Evolutionary conservation across 37 sponge, comb jelly and placozoan genomes (phyloP), one percentile per base, ranked within the genome.

Genomic region (Dysidea cf. avara): DNA sequence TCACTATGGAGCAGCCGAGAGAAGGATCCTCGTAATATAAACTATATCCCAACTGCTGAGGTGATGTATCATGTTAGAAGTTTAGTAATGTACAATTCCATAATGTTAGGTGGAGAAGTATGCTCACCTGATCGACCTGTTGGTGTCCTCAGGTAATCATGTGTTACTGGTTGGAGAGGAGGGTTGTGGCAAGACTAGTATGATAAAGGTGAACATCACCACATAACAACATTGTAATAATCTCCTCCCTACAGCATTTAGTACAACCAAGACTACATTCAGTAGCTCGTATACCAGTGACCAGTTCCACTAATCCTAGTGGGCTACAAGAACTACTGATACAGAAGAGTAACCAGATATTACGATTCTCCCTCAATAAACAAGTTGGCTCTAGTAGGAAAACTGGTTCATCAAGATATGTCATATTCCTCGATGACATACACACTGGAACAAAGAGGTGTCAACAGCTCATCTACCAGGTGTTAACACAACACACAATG

Each of bases 171-270:
- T 80, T 20, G 91, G 91, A 14, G 73, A 81, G 1, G 36, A 61
- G 32, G 90, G 90, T 16, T 61, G 58, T 29, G 90, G 90, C 38
- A 89, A 89, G 61, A 89, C 81, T 2, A 59, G 70, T 17, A 63
- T 83, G 24, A 62, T 83, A 24, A 40, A 80, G 49, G 84, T 84
- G 51, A 22, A 33, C 28, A 56, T 14, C 14, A 31, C n/a, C 64
- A 39, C 34, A 2, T 47, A 43, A 12, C 7, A 12, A 43, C 5
- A 12, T 43, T 12, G 46, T 43, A 9, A 12, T 43, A 43, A 43
- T 43, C 46, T 9, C 7, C 46, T 12, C 9, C 7, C 5, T 43
- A 9, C 9, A 43, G 46, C 9, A 43, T 43, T 43, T 43, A 43
- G 46, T 43, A 43, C 46, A 43, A 43, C 46, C 46, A 43, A 43